phyloP scores from a whole-genome alignment of 2,797 vertebrate genomes.

The Propithecus deckenii region DNA sequence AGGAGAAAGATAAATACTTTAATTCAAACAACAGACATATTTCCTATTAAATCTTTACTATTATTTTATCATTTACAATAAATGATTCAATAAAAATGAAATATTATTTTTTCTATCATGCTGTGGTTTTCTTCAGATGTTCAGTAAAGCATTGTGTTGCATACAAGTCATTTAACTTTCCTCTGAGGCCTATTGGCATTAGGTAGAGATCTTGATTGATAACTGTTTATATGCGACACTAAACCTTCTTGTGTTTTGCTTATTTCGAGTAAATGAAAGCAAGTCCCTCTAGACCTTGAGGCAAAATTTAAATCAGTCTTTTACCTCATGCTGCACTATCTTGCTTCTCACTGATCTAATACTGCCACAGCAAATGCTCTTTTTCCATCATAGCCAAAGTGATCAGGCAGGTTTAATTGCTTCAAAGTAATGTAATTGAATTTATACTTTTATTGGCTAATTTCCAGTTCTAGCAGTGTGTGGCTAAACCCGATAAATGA shows the following conservation, averaged over 20 bases:
- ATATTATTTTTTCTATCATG: neutral
- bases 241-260: constrained; percentile 66
- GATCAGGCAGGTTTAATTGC: constrained; percentile 22
- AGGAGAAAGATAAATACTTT: constrained; percentile 48
- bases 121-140: constrained; percentile 56
- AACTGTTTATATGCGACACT: constrained; percentile 65
- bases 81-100: constrained; percentile 73
- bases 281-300: constrained; percentile 56
- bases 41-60: constrained; percentile 49
- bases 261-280: constrained; percentile 74
- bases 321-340: constrained; percentile 43
- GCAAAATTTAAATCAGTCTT: constrained; percentile 62
- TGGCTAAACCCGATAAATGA: neutral
- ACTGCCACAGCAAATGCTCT: neutral
- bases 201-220: constrained; percentile 73
- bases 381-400: constrained; percentile 27
- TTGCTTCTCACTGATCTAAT: constrained; percentile 30
- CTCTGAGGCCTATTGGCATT: constrained; percentile 58
- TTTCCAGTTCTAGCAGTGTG: constrained; percentile 17
- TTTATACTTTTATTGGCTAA: constrained; percentile 59
- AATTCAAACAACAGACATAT: constrained; percentile 48
- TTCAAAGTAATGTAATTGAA: constrained; percentile 67
- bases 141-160: constrained; percentile 55
- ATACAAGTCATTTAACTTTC: constrained; percentile 61
- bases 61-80: constrained; percentile 74